Conservation (phyloP, 2,113 vertebrate genomes). For the Seriola quinqueradiata region DNA sequence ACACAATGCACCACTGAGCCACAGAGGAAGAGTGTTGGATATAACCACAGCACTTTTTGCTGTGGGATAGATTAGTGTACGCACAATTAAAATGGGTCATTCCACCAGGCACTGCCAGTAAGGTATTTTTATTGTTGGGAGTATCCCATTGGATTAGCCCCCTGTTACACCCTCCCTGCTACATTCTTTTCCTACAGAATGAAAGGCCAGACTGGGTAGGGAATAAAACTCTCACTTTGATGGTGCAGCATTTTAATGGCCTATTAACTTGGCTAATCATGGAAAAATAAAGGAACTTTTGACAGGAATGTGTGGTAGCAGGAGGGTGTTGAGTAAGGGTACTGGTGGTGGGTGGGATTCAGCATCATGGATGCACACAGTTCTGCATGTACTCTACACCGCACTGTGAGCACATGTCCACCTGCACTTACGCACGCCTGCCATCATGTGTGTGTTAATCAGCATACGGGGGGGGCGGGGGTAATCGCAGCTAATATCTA, state of each 20-base stretch:
- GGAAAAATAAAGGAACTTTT: conserved; percentile 36
- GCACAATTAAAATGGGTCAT: conserved; percentile 80
- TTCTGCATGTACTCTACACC: not conserved
- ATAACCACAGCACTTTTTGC: conserved; percentile 71
- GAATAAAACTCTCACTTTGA: conserved; percentile 56
- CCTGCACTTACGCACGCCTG: not conserved
- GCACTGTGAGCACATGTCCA: not conserved
- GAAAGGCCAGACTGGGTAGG: conserved; percentile 37
- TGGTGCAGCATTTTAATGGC: conserved; percentile 49
- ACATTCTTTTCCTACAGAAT: conserved; percentile 55
- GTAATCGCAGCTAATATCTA: conserved; percentile 44
- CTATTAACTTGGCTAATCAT: conserved; percentile 60
- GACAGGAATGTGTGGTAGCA: conserved; percentile 23
- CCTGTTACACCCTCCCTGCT: conserved; percentile 48
- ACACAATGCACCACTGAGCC: conserved; percentile 75
- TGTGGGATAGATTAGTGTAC: conserved; percentile 72
- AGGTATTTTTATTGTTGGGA: conserved; percentile 80
- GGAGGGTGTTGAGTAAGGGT: conserved; percentile 30
- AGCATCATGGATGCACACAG: conserved; percentile 9
- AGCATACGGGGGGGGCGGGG: conserved; percentile 10
- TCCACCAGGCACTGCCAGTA: conserved; percentile 60
- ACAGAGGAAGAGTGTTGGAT: conserved; percentile 71
- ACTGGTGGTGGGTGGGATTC: not conserved
- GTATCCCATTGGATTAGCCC: conserved; percentile 75
- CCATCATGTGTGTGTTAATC: conserved; percentile 39